phyloP scores from a whole-genome alignment of 2,113 vertebrate species.

The Chaetorhynchus papuensis region DNA sequence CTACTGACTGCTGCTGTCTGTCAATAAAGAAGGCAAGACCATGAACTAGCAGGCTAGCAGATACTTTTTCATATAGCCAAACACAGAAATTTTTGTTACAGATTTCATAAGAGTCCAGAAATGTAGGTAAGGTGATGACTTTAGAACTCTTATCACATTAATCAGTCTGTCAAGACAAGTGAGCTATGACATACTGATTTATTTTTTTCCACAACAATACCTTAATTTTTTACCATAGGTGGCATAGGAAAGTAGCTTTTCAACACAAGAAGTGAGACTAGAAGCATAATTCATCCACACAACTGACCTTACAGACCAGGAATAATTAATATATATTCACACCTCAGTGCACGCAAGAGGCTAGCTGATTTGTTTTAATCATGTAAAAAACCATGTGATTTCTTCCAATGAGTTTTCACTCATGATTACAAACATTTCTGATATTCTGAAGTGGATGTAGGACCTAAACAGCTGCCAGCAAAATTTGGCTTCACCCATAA shows the following conservation, averaged over 20 bases:
- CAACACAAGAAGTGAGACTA: neutral
- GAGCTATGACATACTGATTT: neutral
- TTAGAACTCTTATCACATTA: neutral
- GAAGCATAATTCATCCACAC: neutral
- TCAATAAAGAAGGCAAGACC: slow-evolving; percentile 29
- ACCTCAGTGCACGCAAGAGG: neutral
- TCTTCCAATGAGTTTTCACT: neutral
- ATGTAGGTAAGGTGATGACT: neutral
- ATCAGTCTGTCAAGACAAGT: slow-evolving; percentile 10
- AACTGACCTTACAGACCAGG: neutral
- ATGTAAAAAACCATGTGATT: neutral
- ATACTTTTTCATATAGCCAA: neutral
- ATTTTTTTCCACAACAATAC: neutral
- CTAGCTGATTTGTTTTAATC: neutral
- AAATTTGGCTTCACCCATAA: neutral
- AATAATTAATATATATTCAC: neutral
- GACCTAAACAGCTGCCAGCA: neutral
- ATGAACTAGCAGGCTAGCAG: neutral
- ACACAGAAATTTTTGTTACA: neutral
- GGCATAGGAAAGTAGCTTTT: neutral
- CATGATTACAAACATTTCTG: neutral
- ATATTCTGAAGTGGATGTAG: neutral
- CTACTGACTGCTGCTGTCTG: slow-evolving; percentile 68
- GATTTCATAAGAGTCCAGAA: slow-evolving; percentile 11
- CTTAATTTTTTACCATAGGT: neutral